These are phyloP conservation scores for Drosophila bunnanda DNA, from an alignment of 2,888 invertebrate species.

Conservation along the genomic window DNA sequence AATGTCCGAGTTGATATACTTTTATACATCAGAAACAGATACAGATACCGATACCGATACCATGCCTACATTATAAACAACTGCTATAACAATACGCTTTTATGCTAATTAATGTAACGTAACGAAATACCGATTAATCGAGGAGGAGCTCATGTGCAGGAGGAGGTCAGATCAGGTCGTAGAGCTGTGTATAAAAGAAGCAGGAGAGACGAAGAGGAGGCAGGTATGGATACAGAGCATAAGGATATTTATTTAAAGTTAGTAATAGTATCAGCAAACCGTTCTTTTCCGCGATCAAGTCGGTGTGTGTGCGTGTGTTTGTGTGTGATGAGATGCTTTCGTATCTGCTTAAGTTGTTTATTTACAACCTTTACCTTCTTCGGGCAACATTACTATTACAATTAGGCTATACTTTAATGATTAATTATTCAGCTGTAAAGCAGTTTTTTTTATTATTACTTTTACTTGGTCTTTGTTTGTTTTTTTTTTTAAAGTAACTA, in stretches of 20 bases:
- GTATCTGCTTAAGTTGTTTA: conserved; percentile 39
- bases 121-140: conserved; percentile 42
- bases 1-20: conserved; percentile 13
- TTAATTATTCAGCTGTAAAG: conserved; percentile 14
- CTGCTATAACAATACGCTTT: conserved; percentile 69
- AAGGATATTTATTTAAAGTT: conserved; percentile 31
- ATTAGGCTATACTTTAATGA: conserved; percentile 20
- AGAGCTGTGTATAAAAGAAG: neutral
- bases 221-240: neutral
- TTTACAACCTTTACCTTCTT: conserved; percentile 21
- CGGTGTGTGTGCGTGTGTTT: neutral
- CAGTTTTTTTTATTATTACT: conserved; percentile 4
- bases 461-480: conserved; percentile 1
- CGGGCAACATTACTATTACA: conserved; percentile 43
- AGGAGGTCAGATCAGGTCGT: neutral
- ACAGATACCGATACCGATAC: conserved; percentile 36
- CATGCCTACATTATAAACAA: conserved; percentile 36
- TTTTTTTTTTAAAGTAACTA: neutral
- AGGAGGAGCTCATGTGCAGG: neutral
- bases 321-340: conserved; percentile 33
- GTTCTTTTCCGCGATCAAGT: neutral
- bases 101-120: conserved; percentile 70
- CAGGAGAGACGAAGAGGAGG: neutral
- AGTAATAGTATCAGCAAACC: conserved; percentile 1
- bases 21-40: conserved; percentile 10